Evolutionary conservation across 2,797 vertebrate genomes (phyloP).

Genomic region (Nyctibius grandis): DNA sequence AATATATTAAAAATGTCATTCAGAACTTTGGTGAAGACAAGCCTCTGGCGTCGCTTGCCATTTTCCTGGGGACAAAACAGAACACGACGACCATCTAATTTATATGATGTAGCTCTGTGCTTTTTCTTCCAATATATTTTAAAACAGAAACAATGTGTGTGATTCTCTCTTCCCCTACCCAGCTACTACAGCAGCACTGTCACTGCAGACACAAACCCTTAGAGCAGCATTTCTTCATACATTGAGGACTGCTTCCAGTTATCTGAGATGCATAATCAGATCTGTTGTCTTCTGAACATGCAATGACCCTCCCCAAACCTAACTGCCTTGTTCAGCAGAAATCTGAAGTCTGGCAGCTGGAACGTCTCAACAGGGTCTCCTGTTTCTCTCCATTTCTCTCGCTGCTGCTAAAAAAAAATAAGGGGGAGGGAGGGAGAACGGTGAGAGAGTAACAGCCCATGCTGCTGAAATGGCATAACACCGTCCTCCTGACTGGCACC

Average conservation of each 20-base stretch:
- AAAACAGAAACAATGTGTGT: neutral
- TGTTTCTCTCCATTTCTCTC: neutral
- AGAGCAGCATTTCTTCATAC: neutral
- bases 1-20: neutral
- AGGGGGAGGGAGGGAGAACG: neutral
- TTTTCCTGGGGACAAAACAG: neutral
- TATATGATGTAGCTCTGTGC: accelerated
- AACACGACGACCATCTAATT: neutral
- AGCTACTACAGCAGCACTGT: neutral
- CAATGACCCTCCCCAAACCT: neutral
- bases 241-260: neutral
- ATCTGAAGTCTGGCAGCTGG: neutral
- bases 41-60: neutral
- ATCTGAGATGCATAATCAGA: neutral
- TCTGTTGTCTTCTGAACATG: accelerated
- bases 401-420: neutral
- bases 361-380: neutral
- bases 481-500: neutral
- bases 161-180: neutral
- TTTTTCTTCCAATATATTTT: neutral
- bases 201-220: neutral
- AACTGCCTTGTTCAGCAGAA: neutral
- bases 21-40: neutral
- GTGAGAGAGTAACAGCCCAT: neutral
- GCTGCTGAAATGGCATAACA: constrained; percentile 11